These are phyloP conservation scores for Drosophila paulistorum DNA, from an alignment of 1,140 invertebrate species.

Conservation along the genomic window DNA sequence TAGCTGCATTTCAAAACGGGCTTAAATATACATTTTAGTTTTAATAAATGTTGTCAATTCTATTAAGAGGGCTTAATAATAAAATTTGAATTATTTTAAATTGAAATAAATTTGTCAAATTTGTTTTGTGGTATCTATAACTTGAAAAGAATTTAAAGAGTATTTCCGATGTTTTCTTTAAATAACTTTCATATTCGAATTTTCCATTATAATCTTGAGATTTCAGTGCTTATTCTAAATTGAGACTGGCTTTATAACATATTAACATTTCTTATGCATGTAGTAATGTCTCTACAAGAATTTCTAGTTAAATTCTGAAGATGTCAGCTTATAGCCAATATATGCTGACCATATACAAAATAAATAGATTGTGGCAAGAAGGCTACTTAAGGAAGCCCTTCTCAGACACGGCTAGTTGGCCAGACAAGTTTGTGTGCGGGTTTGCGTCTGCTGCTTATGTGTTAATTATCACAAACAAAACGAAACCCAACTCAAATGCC, in stretches of 20 bases:
- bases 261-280: background rate
- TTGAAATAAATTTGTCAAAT: background rate
- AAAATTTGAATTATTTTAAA: background rate
- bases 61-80: background rate
- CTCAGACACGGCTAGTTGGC: conserved; percentile 11
- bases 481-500: conserved; percentile 15
- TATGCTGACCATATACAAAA: conserved; percentile 11
- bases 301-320: background rate
- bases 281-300: background rate
- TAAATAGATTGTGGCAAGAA: conserved; percentile 4
- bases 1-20: background rate
- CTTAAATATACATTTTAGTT: conserved; percentile 1
- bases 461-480: conserved; percentile 14
- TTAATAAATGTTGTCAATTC: background rate
- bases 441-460: conserved; percentile 17
- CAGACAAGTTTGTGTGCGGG: background rate
- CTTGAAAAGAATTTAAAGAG: no score
- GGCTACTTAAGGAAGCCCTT: conserved; percentile 4
- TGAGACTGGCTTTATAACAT: background rate
- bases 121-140: no score
- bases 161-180: no score
- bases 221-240: no score
- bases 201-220: no score
- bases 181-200: no score
- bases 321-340: conserved; percentile 11